phyloP scores from a whole-genome alignment of 2,797 vertebrate species.

The Eulemur rubriventer region DNA sequence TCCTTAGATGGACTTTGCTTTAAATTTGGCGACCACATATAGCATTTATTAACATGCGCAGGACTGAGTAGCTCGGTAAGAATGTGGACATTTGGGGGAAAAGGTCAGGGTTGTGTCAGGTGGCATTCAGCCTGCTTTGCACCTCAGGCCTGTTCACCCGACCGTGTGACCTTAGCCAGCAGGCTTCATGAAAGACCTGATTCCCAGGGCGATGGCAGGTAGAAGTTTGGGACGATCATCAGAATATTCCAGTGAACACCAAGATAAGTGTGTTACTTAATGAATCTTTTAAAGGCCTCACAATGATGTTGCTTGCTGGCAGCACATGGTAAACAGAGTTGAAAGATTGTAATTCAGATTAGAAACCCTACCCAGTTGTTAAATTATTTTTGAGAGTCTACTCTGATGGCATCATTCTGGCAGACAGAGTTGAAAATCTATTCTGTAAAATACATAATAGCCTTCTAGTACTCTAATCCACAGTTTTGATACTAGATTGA shows the following conservation, averaged over 20 bases:
- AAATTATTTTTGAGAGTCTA: neutral
- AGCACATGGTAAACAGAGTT: neutral
- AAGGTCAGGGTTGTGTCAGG: neutral
- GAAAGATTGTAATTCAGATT: neutral
- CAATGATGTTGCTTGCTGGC: neutral
- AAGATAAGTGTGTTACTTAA: neutral
- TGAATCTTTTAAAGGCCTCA: neutral
- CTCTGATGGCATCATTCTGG: neutral
- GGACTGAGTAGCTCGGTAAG: neutral
- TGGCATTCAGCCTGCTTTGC: neutral
- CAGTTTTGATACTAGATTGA: neutral
- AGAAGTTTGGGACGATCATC: neutral
- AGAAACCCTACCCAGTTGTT: neutral
- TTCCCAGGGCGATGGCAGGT: neutral
- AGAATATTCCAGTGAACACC: neutral
- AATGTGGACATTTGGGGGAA: neutral
- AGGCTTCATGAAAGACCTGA: neutral
- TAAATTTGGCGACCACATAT: neutral
- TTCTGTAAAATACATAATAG: neutral
- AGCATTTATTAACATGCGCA: neutral
- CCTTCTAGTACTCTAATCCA: neutral
- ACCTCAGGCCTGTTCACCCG: neutral
- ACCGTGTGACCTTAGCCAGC: neutral
- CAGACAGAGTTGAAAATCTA: neutral
- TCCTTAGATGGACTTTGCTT: neutral